Percentiles rank a stretch among this genome's conserved stretches.
Evolutionary conservation across 2,797 vertebrate species (phyloP).

Genomic region (Lutjanus argentimaculatus): DNA sequence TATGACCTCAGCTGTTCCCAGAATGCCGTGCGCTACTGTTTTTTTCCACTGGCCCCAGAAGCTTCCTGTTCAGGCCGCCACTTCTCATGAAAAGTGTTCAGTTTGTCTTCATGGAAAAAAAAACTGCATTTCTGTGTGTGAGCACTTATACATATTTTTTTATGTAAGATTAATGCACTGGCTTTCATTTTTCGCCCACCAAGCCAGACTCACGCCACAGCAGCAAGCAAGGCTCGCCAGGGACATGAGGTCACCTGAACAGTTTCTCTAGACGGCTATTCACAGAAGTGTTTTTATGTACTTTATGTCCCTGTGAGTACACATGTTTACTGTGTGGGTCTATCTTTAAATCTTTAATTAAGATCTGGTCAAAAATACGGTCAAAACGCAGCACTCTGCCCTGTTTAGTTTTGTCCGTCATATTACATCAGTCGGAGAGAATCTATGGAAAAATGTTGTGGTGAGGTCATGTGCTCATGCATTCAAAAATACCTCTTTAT

Average conservation of each 20-base stretch:
- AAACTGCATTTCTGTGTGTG: conserved; percentile 13
- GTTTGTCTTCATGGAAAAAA: conserved; percentile 30
- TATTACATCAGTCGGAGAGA: background rate
- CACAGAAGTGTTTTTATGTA: background rate
- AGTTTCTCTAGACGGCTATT: background rate
- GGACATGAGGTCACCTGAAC: conserved; percentile 17
- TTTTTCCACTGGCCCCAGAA: conserved; percentile 40
- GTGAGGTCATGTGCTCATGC: background rate
- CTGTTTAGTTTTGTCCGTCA: background rate
- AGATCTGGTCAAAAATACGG: background rate
- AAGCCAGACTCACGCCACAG: background rate
- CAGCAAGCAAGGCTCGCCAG: conserved; percentile 7
- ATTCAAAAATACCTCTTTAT: conserved; percentile 33
- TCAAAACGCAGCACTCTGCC: background rate
- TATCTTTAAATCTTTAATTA: background rate
- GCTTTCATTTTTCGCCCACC: background rate
- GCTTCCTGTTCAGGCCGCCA: conserved; percentile 33
- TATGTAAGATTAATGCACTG: background rate
- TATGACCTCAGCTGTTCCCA: conserved; percentile 48
- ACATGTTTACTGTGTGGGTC: background rate
- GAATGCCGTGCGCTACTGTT: conserved; percentile 18
- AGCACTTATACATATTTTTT: background rate
- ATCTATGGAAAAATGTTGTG: conserved; percentile 8
- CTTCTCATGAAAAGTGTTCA: conserved; percentile 32
- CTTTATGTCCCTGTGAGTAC: background rate